Evolutionary conservation across 2,797 vertebrate species (phyloP).

Genomic region (Hypotaenidia okinawae): DNA sequence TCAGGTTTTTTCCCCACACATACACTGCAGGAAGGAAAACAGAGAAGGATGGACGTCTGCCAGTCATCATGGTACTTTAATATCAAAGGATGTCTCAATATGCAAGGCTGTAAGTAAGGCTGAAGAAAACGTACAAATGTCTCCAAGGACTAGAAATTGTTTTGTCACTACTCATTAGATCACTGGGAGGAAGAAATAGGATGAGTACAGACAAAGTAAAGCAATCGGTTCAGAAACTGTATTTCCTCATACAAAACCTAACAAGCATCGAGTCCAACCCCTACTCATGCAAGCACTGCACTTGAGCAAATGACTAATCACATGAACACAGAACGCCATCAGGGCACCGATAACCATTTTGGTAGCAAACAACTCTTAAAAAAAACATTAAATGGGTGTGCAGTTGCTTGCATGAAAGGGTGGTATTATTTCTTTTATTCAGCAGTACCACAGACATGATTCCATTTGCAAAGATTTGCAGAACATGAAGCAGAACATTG

Average conservation of each 20-base stretch:
- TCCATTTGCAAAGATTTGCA: slow-evolving; percentile 13
- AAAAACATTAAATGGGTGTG: not conserved
- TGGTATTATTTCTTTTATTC: not conserved
- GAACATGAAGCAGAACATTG: not conserved
- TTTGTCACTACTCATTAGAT: slow-evolving; percentile 27
- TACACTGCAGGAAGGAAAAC: not conserved
- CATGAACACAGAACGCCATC: not conserved
- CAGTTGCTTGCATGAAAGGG: not conserved
- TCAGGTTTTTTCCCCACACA: not conserved
- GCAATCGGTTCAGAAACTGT: not conserved
- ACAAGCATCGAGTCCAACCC: not conserved
- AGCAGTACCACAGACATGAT: not conserved
- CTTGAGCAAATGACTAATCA: not conserved
- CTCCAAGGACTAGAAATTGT: not conserved
- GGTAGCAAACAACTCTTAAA: not conserved
- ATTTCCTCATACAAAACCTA: not conserved
- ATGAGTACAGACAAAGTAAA: not conserved
- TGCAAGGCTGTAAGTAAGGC: not conserved
- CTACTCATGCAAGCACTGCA: not conserved
- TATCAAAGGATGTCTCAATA: slow-evolving; percentile 5
- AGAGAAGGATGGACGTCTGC: not conserved
- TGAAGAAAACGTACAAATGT: not conserved
- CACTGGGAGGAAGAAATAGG: not conserved
- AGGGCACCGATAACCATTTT: not conserved
- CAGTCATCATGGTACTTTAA: not conserved